phyloP scores from a whole-genome alignment of 92 coral and sea anemone genomes.

The Epizoanthus ramosus region DNA sequence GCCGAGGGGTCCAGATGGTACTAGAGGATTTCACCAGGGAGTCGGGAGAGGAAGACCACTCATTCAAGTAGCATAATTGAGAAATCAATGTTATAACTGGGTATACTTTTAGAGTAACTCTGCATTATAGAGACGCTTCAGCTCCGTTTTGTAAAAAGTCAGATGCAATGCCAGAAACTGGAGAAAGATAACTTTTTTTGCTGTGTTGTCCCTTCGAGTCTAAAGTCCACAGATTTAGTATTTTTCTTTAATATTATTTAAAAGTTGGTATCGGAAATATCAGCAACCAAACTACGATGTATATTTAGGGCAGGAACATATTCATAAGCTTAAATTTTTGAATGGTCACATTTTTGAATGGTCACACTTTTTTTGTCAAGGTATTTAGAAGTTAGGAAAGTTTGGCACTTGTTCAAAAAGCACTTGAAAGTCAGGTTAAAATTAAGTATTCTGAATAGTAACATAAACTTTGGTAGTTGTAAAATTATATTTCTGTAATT shows the following conservation, averaged over 20 bases:
- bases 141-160: background rate
- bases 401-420: background rate
- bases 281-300: no score
- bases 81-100: background rate
- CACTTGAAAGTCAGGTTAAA: no score
- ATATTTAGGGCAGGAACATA: no score
- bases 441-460: no score
- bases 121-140: background rate
- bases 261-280: no score
- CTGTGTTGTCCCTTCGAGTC: background rate
- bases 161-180: no score
- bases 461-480: background rate
- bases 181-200: no score
- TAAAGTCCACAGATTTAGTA: no score
- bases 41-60: slow-evolving; percentile 88
- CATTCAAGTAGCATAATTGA: slow-evolving; percentile 76
- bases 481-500: no score
- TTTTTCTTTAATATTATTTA: no score
- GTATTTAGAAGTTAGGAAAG: background rate
- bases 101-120: background rate
- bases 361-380: background rate
- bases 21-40: slow-evolving; percentile 81
- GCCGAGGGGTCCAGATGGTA: slow-evolving; percentile 98
- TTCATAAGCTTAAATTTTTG: no score
- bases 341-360: background rate